Base-by-base conservation (phyloP, 64 coral and sea anemone genomes). In the Catalaphyllia jardinei region DNA sequence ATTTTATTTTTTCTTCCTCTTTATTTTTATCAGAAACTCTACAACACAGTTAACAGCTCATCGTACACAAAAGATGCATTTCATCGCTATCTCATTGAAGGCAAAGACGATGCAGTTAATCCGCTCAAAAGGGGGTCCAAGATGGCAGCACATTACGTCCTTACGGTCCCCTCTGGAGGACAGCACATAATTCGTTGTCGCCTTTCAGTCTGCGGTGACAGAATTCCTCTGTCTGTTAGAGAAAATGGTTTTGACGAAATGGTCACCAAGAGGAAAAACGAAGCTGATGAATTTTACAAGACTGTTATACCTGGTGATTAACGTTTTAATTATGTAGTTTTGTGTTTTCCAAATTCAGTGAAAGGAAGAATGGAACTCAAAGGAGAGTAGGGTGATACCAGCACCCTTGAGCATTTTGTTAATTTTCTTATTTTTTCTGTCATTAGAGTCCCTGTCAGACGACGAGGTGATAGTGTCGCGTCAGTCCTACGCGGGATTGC, bases 401-500 rank as follows among this genome's bases (percentile, higher is more conserved):
- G n/a, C n/a, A 57, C 54, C 54, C 54, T 57, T 57, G 54, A 57
- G 10, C 54, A 15, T 57, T 14, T 57, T 16, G 2, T 16, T 57
- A 9, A 57, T 57, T 46, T 46, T 57, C 12, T 12, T 16, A 0
- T 15, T 57, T 14, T 15, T 57, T 57, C 54, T 57, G 15, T 27
- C 11, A 69, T 35, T 63, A 96, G 91, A 67, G 29, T 71, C 80
- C 13, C 79, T 96, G 11, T 87, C 94, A 57, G 55, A 52, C 19
- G 89, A 98, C 22, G 96, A 98, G 54, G 69, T 31, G 54, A 69
- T 61, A 7, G 90, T 98, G 14, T 92, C 96, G 18, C 96, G 96
- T 73, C 96, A 98, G 87, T 81, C 96, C 8, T 98, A 98, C 59
- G 96, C 96, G 1, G 96, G 96, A 35, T 88, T 98, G 12, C 87